Percentiles rank a stretch among this genome's conserved stretches.
These are phyloP conservation scores for Crocuta crocuta DNA, from an alignment of 2,113 vertebrate genomes.

Conservation along the genomic window DNA sequence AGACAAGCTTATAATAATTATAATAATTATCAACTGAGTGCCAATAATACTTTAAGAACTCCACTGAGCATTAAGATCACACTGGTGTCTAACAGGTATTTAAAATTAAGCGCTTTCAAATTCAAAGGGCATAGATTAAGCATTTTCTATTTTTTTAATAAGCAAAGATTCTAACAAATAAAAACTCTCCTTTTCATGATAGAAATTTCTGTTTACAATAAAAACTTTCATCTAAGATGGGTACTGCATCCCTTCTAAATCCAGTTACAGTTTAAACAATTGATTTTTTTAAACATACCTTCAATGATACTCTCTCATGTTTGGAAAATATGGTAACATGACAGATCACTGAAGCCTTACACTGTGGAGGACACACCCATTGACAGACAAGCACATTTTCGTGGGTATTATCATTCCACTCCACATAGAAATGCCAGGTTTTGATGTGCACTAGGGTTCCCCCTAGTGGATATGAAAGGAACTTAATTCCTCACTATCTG, in stretches of 20 bases:
- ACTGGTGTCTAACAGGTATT: constrained; percentile 71
- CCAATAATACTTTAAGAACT: constrained; percentile 80
- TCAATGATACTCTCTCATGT: background rate
- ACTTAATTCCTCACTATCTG: background rate
- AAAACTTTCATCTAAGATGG: constrained; percentile 17
- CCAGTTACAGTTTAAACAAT: constrained; percentile 27
- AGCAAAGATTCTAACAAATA: constrained; percentile 59
- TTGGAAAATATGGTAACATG: constrained; percentile 28
- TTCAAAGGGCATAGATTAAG: constrained; percentile 56
- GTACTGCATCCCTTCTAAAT: constrained; percentile 1
- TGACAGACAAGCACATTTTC: constrained; percentile 23
- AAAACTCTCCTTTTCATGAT: constrained; percentile 6
- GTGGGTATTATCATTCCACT: background rate
- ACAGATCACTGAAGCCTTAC: background rate
- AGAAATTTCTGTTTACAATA: constrained; percentile 46
- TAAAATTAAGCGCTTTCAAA: constrained; percentile 79
- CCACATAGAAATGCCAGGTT: background rate
- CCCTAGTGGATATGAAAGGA: constrained; percentile 75
- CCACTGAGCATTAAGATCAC: constrained; percentile 74
- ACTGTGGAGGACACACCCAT: background rate
- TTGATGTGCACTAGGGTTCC: constrained; percentile 41
- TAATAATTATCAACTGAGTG: constrained; percentile 77
- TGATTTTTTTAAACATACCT: background rate
- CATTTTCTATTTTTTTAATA: constrained; percentile 62
- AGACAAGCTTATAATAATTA: constrained; percentile 79